A percentile compares a stretch with the other conserved stretches of the same genome.
Conservation (phyloP, 2,888 invertebrate species). For the Bruchidius siliquastri region DNA sequence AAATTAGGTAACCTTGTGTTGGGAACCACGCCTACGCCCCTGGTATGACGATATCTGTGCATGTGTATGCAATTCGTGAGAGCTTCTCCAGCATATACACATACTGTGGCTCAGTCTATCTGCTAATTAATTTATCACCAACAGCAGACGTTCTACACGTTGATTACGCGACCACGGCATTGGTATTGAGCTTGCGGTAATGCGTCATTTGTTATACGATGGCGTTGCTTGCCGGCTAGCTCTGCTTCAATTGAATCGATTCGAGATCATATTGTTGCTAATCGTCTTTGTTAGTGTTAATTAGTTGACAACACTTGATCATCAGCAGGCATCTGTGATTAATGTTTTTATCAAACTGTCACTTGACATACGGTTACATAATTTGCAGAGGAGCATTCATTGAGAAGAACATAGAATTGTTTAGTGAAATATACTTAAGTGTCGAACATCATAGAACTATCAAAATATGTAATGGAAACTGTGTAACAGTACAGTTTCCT, state of each 20-base stretch:
- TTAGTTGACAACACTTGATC: background rate
- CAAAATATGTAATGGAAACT: no score
- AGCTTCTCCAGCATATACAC: background rate
- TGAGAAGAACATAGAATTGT: no score
- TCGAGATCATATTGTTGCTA: background rate
- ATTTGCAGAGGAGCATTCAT: no score
- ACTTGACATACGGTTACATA: no score
- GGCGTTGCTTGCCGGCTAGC: background rate
- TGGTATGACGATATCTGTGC: background rate
- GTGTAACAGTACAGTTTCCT: no score
- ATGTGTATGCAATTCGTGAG: background rate
- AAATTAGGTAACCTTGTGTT: no score
- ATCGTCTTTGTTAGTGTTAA: background rate
- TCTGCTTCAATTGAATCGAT: background rate
- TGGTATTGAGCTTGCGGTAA: background rate
- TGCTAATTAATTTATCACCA: background rate
- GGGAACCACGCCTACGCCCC: background rate
- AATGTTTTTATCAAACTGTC: background rate
- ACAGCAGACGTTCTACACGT: background rate
- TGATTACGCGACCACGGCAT: background rate
- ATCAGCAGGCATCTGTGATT: background rate
- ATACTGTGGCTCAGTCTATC: background rate
- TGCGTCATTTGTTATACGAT: background rate
- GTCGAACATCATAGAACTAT: no score
- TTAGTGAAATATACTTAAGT: no score